phyloP scores from a whole-genome alignment of 1,140 invertebrate genomes.

The Halictus rubicundus region DNA sequence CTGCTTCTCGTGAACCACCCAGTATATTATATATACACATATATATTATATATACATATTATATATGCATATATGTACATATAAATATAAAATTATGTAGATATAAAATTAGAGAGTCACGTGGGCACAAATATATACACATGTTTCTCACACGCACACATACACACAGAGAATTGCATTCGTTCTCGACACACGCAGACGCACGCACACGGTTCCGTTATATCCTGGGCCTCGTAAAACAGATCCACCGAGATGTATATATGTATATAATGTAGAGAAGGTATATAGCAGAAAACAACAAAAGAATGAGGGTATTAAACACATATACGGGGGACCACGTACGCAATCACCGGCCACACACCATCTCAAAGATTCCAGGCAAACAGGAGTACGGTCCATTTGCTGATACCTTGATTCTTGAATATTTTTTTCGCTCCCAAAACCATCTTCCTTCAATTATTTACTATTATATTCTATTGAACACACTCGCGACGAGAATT shows the following conservation, averaged over 20 bases:
- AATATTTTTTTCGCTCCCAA: slow-evolving; percentile 55
- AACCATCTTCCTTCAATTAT: slow-evolving; percentile 39
- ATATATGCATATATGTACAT: slow-evolving; percentile 21
- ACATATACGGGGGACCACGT: slow-evolving; percentile 49
- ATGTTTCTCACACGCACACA: neutral
- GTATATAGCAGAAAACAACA: slow-evolving; percentile 6
- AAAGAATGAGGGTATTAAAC: neutral
- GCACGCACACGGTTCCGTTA: neutral
- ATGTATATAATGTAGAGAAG: slow-evolving; percentile 2
- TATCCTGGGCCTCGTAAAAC: slow-evolving; percentile 14
- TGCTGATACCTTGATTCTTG: slow-evolving; percentile 69
- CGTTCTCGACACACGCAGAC: neutral
- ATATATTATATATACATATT: too few relatives aligned
- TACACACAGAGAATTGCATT: neutral
- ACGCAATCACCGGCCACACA: slow-evolving; percentile 72
- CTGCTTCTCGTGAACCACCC: too few relatives aligned
- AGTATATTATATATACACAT: slow-evolving; percentile 41
- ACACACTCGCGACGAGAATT: slow-evolving; percentile 35
- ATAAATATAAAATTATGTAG: neutral
- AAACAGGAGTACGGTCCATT: slow-evolving; percentile 73
- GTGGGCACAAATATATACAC: neutral
- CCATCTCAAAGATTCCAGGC: slow-evolving; percentile 41
- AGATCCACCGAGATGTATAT: slow-evolving; percentile 7
- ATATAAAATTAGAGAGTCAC: neutral
- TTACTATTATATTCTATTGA: too few relatives aligned